Evolutionary conservation across 2,797 vertebrate genomes (phyloP).

Genomic region (Intellagama lesueurii): DNA sequence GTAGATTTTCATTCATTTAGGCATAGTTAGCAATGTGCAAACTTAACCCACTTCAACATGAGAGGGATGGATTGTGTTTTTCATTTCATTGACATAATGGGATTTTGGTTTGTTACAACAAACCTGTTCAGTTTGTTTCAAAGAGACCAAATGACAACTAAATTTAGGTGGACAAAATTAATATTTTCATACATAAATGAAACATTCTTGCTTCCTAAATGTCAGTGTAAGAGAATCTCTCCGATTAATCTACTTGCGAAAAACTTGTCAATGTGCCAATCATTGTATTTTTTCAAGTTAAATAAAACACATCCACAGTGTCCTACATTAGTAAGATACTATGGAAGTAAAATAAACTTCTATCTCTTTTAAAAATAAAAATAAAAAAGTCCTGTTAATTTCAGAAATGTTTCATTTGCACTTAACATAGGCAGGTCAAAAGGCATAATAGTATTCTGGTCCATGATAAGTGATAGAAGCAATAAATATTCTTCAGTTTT

Average conservation of each 20-base stretch:
- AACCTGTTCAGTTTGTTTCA: background rate
- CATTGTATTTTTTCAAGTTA: background rate
- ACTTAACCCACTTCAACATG: background rate
- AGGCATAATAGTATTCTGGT: background rate
- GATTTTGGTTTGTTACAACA: background rate
- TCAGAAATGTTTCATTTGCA: background rate
- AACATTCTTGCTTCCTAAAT: background rate
- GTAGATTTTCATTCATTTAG: background rate
- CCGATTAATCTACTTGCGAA: background rate
- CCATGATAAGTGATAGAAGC: conserved; percentile 44
- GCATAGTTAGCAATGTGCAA: background rate
- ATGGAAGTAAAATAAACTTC: background rate
- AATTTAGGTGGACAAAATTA: background rate
- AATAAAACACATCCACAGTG: background rate
- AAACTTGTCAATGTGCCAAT: background rate
- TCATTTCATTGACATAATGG: background rate
- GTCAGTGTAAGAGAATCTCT: background rate
- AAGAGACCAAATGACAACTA: background rate
- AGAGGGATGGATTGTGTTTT: background rate
- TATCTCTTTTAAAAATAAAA: background rate
- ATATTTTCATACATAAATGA: background rate
- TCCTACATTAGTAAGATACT: conserved; percentile 8
- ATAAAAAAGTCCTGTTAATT: background rate
- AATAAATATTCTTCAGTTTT: conserved; percentile 44
- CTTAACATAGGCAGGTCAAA: conserved; percentile 3